Evolutionary conservation across 2,888 invertebrate genomes (phyloP).

Genomic region (Eupeodes latifasciatus): DNA sequence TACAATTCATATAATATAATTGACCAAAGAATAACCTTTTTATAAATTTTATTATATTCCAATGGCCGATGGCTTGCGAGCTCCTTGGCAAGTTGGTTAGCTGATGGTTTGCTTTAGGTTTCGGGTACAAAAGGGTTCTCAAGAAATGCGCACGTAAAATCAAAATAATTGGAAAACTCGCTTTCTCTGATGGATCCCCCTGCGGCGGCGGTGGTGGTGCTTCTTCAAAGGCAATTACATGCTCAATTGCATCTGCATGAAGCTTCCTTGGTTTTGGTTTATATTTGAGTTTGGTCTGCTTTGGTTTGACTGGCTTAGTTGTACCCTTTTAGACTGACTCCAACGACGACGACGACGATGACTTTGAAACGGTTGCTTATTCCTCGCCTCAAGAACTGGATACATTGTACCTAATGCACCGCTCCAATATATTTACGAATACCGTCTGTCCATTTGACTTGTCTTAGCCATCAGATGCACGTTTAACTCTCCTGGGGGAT

Average conservation of each 20-base stretch:
- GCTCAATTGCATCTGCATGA: slow-evolving; percentile 66
- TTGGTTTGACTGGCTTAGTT: slow-evolving; percentile 14
- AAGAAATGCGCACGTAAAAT: slow-evolving; percentile 55
- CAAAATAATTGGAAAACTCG: slow-evolving; percentile 72
- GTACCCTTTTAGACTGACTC: neutral
- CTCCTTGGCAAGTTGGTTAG: too few relatives aligned
- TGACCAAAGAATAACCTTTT: slow-evolving; percentile 64
- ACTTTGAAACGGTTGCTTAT: too few relatives aligned
- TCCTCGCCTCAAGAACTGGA: neutral
- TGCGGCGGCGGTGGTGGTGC: slow-evolving; percentile 15
- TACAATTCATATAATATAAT: slow-evolving; percentile 26
- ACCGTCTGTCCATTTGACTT: slow-evolving; percentile 49
- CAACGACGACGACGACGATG: too few relatives aligned
- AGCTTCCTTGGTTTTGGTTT: slow-evolving; percentile 29
- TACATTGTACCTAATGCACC: slow-evolving; percentile 2
- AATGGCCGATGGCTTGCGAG: slow-evolving; percentile 28
- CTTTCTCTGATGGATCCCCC: slow-evolving; percentile 36
- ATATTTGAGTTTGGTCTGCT: neutral
- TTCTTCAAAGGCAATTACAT: slow-evolving; percentile 69
- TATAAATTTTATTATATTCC: slow-evolving; percentile 71
- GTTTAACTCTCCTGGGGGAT: slow-evolving; percentile 47
- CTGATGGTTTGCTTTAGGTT: too few relatives aligned
- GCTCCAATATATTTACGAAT: neutral
- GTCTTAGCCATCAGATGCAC: slow-evolving; percentile 71
- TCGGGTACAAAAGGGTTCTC: slow-evolving; percentile 1